Evolutionary conservation across 2,888 invertebrate species (phyloP).

Genomic region (Drosophila seclusa): DNA sequence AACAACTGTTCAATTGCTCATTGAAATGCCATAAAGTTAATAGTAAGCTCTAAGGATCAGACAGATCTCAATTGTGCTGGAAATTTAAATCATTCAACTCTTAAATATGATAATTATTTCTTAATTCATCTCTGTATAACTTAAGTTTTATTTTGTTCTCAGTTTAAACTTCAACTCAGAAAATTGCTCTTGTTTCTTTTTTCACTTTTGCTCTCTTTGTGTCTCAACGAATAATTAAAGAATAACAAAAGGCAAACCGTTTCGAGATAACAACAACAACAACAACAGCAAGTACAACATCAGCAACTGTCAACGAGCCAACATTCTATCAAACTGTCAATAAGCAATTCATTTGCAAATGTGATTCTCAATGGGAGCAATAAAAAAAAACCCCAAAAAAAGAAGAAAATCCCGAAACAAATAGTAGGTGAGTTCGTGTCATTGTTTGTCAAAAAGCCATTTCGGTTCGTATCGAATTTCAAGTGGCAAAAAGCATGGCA

Average conservation of each 20-base stretch:
- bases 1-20: slow-evolving; percentile 8
- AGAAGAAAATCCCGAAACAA: slow-evolving; percentile 39
- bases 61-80: not conserved
- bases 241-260: slow-evolving; percentile 67
- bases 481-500: slow-evolving; percentile 28
- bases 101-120: not conserved
- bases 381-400: slow-evolving; percentile 26
- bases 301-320: slow-evolving; percentile 58
- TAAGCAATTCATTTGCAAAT: slow-evolving; percentile 82
- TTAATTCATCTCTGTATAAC: not conserved
- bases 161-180: not conserved
- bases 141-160: not conserved
- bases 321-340: slow-evolving; percentile 80
- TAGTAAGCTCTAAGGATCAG: not conserved
- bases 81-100: too few relatives aligned
- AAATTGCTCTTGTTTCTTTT: slow-evolving; percentile 10
- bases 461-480: slow-evolving; percentile 73
- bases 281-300: slow-evolving; percentile 30
- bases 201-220: slow-evolving; percentile 30
- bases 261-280: slow-evolving; percentile 24
- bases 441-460: slow-evolving; percentile 81
- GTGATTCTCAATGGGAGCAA: slow-evolving; percentile 56
- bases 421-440: slow-evolving; percentile 70
- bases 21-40: slow-evolving; percentile 20
- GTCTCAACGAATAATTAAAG: slow-evolving; percentile 65